Evolutionary conservation across 2,797 vertebrate species (phyloP), one percentile per base, ranked within the genome.

Genomic region (Heterohyrax brucei): DNA sequence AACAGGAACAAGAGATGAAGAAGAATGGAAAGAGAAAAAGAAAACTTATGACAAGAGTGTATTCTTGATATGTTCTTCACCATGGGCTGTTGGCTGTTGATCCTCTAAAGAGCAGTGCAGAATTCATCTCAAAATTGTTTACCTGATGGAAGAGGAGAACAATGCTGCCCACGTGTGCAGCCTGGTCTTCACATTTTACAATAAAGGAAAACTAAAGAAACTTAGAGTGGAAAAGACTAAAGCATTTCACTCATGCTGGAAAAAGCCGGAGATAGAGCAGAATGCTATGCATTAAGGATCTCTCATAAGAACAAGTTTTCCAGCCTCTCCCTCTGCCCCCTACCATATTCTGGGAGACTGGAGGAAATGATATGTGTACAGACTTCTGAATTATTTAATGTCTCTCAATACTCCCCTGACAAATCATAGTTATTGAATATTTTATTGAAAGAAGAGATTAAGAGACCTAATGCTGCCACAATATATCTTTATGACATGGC

Each of bases 151-250:
- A 30, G 24, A 48, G 70, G 62, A 76, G 18, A 92, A 1, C 10
- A 33, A 53, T 90, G 30, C 59, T 59, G 13, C 16, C 2, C 10
- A 39, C 30, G 22, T 66, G 2, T 64, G 28, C 18, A 77, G 1
- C 10, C 39, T 68, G 46, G 39, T 46, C 12, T 66, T 91, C 53
- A n/a, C 7, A 86, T 24, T 78, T 87, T 75, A 79, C 18, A 39
- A 10, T 24, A 84, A 73, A 94, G n/a, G 16, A 92, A 91, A 2
- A 82, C 3, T 19, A 81, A 28, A 93, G 26, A 91, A 92, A 53
- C 39, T 66, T 59, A 87, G 79, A 91, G 5, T 39, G 26, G 13
- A 5, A 13, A 92, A 84, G 9, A 84, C 18, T 33, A 56, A 2
- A 77, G 22, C 18, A 91, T 70, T 16, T 72, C 24, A 72, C 1